Percentiles rank a stretch among this genome's conserved stretches.
Conservation (phyloP, 2,113 vertebrate genomes). For the Formicarius rufipectus region DNA sequence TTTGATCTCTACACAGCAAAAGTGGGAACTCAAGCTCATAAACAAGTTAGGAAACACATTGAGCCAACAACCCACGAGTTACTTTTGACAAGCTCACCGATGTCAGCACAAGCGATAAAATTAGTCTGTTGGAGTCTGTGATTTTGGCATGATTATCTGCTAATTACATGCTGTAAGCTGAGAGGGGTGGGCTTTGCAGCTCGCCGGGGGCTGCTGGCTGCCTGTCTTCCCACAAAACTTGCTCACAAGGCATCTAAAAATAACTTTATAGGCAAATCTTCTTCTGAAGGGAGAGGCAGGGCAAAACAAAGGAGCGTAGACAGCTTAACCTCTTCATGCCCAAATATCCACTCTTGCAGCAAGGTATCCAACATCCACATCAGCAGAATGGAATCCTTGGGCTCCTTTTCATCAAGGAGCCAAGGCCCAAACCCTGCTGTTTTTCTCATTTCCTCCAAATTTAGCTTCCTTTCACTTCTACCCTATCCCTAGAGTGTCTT, state of each 20-base stretch:
- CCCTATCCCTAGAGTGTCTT: rapidly evolving
- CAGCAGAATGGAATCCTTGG: not conserved
- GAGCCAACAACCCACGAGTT: slow-evolving; percentile 18
- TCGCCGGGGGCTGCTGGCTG: slow-evolving; percentile 75
- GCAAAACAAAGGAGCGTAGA: not conserved
- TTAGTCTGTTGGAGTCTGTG: not conserved
- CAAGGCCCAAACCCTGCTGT: not conserved
- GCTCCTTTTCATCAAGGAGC: not conserved
- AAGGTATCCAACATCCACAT: not conserved
- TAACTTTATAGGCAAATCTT: slow-evolving; percentile 36
- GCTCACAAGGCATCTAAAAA: slow-evolving; percentile 40
- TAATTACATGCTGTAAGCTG: slow-evolving; percentile 81
- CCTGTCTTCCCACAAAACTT: slow-evolving; percentile 19
- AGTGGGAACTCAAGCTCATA: not conserved
- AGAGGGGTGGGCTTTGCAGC: slow-evolving; percentile 74
- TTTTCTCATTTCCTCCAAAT: not conserved
- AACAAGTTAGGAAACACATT: slow-evolving; percentile 5
- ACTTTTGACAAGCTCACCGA: not conserved
- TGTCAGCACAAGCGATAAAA: slow-evolving; percentile 28
- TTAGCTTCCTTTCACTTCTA: not conserved
- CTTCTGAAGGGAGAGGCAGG: not conserved
- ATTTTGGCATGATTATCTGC: slow-evolving; percentile 44
- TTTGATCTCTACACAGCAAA: not conserved
- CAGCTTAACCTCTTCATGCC: not conserved
- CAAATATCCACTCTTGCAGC: rapidly evolving